These are phyloP conservation scores for Protomyctophum bolini DNA, from an alignment of 2,113 vertebrate species.

Conservation along the genomic window DNA sequence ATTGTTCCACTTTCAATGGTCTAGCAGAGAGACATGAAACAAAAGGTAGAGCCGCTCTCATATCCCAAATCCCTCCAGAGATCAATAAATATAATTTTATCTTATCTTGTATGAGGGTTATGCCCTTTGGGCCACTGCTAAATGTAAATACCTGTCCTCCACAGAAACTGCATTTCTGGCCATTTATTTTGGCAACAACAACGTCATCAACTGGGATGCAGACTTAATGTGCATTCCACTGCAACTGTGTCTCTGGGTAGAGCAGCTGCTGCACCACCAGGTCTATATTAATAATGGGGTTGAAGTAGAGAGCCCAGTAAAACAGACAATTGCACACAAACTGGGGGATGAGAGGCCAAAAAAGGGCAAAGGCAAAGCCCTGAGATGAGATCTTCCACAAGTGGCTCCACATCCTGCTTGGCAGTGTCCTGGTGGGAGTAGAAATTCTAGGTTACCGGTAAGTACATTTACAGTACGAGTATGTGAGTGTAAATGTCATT, in stretches of 20 bases:
- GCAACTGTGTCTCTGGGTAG: constrained; percentile 83
- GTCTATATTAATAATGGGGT: constrained; percentile 91
- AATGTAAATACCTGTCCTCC: constrained; percentile 28
- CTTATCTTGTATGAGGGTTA: constrained; percentile 1
- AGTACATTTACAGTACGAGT: neutral
- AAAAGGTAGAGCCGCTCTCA: neutral
- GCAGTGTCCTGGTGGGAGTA: constrained; percentile 79
- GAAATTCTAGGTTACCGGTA: neutral
- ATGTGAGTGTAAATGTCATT: constrained; percentile 6
- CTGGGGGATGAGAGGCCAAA: constrained; percentile 93
- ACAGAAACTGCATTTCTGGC: constrained; percentile 20
- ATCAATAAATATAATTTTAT: constrained; percentile 7
- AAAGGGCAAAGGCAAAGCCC: constrained; percentile 86
- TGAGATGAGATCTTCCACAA: constrained; percentile 90
- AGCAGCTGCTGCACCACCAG: constrained; percentile 89
- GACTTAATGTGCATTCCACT: constrained; percentile 19
- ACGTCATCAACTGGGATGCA: neutral
- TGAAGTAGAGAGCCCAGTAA: constrained; percentile 95
- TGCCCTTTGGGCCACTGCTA: constrained; percentile 9
- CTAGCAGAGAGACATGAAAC: constrained; percentile 26
- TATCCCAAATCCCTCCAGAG: too few relatives aligned
- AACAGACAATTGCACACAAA: constrained; percentile 94
- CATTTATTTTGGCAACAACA: constrained; percentile 3
- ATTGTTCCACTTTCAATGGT: constrained; percentile 13
- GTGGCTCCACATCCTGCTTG: constrained; percentile 88